Base-by-base conservation (phyloP, 2,113 vertebrate genomes). In the Ctenodactylus gundi region DNA sequence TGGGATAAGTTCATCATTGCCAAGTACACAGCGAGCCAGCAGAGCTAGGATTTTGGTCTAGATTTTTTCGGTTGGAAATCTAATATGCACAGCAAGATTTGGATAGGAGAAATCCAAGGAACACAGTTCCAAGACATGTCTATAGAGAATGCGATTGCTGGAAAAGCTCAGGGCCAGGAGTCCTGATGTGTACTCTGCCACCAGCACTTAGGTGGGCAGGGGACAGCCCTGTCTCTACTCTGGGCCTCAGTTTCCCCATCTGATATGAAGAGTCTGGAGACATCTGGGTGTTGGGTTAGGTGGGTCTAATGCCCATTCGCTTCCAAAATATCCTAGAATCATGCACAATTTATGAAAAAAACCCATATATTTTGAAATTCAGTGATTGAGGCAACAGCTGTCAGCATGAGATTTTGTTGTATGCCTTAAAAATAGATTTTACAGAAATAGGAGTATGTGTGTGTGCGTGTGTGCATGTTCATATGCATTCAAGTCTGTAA, bases 361-460 rank as follows among this genome's bases (percentile, higher is more conserved):
- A 64, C 67, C n/a, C 29, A 67, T 51, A 39, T 75, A 80, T 86
- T 96, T 97, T 95, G 81, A 96, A 95, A 96, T 80, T 90, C 87
- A 85, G 58, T 84, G 65, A 85, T 73, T 27, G 39, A 94, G 76
- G 60, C 60, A 90, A 84, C 34, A 95, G 87, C 44, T 94, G 70
- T 76, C 76, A 77, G 65, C 65, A 36, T 81, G 21, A 93, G 53
- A n/a, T 64, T 87, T 83, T 89, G 83, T 89, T 91, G 21, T 81
- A 29, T 39, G 76, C n/a, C 65, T 94, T 93, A 94, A 91, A 96
- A 96, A 84, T 80, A 96, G 87, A 91, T 77, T 75, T 58, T 91
- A 86, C 39, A 85, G 72, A 85, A 88, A 23, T 72, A 41, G 12
- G 13, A 7, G 0, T 73, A 7, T n/a, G 14, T 34, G 17, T 49